phyloP scores from a whole-genome alignment of 2,113 vertebrate genomes.

The Anhinga rufa region DNA sequence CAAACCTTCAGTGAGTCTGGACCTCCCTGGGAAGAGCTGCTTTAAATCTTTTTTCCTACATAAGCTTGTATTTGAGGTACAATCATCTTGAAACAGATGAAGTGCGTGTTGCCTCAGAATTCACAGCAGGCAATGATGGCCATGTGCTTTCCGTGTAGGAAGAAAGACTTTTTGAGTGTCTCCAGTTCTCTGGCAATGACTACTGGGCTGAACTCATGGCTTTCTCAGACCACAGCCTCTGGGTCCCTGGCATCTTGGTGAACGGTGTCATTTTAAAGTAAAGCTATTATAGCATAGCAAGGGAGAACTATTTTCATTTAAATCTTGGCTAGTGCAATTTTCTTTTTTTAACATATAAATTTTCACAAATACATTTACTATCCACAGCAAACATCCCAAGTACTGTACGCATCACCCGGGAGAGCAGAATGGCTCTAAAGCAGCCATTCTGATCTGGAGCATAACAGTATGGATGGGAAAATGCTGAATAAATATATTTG shows the following conservation, averaged over 20 bases:
- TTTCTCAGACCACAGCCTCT: not conserved
- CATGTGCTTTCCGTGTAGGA: fast-evolving
- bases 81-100: not conserved
- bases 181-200: not conserved
- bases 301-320: slow-evolving; percentile 43
- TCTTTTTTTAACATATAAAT: slow-evolving; percentile 44
- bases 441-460: slow-evolving; percentile 49
- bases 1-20: not conserved
- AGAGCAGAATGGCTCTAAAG: slow-evolving; percentile 65
- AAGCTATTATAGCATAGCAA: not conserved
- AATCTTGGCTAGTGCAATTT: slow-evolving; percentile 5
- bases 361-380: slow-evolving; percentile 58
- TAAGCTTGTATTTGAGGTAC: not conserved
- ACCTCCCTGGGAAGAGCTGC: not conserved
- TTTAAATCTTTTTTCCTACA: not conserved
- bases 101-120: not conserved
- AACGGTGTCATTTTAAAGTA: not conserved
- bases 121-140: not conserved
- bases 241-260: not conserved
- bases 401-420: slow-evolving; percentile 34
- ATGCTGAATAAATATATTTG: slow-evolving; percentile 27
- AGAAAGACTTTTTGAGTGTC: not conserved
- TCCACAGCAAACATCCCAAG: slow-evolving; percentile 49
- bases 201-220: not conserved
- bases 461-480: slow-evolving; percentile 18